Base-by-base conservation (phyloP, 2,113 vertebrate genomes). In the Brachionichthys hirsutus region DNA sequence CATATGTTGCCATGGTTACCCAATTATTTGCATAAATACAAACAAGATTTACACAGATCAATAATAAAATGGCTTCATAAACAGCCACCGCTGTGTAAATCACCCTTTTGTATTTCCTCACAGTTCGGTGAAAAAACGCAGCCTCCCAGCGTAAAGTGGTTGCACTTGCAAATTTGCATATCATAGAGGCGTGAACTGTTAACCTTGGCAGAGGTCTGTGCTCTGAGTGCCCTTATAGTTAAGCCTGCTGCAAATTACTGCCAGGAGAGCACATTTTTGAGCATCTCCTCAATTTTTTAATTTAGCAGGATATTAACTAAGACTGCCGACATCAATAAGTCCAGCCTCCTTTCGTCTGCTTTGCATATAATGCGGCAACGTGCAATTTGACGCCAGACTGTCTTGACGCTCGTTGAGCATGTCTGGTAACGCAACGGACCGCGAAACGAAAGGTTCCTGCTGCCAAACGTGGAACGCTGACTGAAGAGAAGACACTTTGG, bases 361-460 rank as follows among this genome's bases (percentile, higher is more conserved):
- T 51, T 70, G 44, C 54, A 64, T 67, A 22, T 54, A 54, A 34
- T 57, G 46, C 52, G 19, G 30, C 44, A 36, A 54, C 59, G 22
- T 20, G 35, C 35, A 9, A 17, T 22, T 48, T 62, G 58, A 54
- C 46, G 62, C 51, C 5, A 19, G 51, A 56, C 43, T 56, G 24
- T 48, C 52, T 53, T 56, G 20, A 51, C 13, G 17, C 4, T 4
- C 17, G 48, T 54, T 59, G 42, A 40, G 11, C 22, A 41, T 50
- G 45, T 70, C 14, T 56, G 15, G 36, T n/a, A 53, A 36, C 57
- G 42, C 69, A 55, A 15, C 17, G 46, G 19, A 57, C 40, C 60
- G 44, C 52, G 46, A 49, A 59, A 36, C 13, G 38, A 44, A 54
- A 44, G 50, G 12, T 64, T 65, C 54, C 35, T 44, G 18, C 59